These are phyloP conservation scores for Gallinago media DNA, from an alignment of 2,113 vertebrate species.

Conservation along the genomic window DNA sequence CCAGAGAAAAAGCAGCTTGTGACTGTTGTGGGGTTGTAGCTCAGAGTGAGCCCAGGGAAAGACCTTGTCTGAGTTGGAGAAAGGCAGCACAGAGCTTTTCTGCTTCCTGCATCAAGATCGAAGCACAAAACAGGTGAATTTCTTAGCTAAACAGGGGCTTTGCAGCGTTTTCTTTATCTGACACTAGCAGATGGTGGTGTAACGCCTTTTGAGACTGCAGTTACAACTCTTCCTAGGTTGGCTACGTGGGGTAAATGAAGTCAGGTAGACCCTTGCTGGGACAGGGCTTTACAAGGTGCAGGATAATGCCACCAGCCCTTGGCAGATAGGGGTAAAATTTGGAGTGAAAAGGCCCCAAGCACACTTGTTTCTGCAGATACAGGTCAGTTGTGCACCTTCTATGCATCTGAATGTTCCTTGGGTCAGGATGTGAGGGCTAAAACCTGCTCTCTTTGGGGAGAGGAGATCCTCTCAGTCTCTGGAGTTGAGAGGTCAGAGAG, in stretches of 20 bases:
- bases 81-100: background rate
- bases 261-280: background rate
- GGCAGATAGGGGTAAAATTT: background rate
- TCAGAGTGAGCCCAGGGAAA: background rate
- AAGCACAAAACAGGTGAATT: background rate
- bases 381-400: background rate
- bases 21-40: background rate
- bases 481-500: fast-evolving
- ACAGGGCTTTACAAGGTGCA: background rate
- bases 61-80: background rate
- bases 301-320: background rate
- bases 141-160: background rate
- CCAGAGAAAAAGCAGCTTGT: background rate
- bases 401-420: background rate
- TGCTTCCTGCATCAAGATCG: background rate
- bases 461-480: background rate
- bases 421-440: background rate
- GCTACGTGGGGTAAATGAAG: fast-evolving
- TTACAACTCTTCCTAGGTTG: background rate
- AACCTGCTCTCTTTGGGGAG: background rate
- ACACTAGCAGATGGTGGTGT: fast-evolving
- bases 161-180: background rate
- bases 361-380: background rate
- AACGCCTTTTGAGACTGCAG: background rate
- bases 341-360: background rate